A percentile compares a stretch with the other conserved stretches of the same genome.
These are phyloP conservation scores for Lagorchestes hirsutus DNA, from an alignment of 2,797 vertebrate genomes.

Conservation along the genomic window DNA sequence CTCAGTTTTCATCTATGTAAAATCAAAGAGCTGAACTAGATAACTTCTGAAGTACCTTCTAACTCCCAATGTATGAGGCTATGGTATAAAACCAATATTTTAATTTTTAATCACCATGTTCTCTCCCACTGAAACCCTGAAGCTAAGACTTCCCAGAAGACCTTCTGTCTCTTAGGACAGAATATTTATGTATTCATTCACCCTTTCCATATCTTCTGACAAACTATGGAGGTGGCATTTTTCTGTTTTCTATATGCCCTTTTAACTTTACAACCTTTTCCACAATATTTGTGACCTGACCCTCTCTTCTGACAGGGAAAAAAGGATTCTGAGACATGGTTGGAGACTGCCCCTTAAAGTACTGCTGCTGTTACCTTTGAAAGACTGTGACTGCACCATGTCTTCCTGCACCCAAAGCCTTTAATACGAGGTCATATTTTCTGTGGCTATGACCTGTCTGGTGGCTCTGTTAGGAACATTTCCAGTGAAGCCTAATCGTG, in stretches of 20 bases:
- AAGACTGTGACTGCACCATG: slow-evolving; percentile 57
- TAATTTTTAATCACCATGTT: neutral
- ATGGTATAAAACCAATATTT: neutral
- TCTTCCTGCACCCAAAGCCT: slow-evolving; percentile 50
- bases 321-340: slow-evolving; percentile 52
- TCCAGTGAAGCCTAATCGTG: slow-evolving; percentile 55
- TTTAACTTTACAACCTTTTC: neutral
- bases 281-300: neutral
- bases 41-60: neutral
- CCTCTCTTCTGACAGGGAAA: slow-evolving; percentile 51
- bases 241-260: neutral
- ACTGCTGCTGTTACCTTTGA: slow-evolving; percentile 53
- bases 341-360: slow-evolving; percentile 49
- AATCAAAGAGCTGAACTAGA: neutral
- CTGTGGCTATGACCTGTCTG: slow-evolving; percentile 55
- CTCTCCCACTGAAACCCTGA: neutral
- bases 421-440: slow-evolving; percentile 54
- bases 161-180: neutral
- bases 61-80: neutral
- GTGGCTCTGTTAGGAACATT: slow-evolving; percentile 64
- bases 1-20: neutral
- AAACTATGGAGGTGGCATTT: neutral
- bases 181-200: neutral
- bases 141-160: neutral
- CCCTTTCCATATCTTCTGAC: neutral